These are phyloP conservation scores for Andrena cerasifolii DNA, from an alignment of 1,140 invertebrate species.

Conservation along the genomic window DNA sequence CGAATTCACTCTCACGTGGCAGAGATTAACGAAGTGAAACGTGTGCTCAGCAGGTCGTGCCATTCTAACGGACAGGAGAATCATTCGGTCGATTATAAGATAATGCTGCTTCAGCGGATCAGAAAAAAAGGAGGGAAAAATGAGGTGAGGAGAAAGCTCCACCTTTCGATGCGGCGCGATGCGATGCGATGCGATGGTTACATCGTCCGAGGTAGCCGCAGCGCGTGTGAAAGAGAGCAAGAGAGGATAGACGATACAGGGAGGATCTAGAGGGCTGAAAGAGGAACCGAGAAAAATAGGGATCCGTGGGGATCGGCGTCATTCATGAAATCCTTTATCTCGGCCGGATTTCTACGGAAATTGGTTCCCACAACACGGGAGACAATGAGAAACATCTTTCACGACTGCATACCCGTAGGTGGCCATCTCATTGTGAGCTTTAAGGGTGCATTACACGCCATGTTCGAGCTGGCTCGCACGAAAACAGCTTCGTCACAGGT, in stretches of 20 bases:
- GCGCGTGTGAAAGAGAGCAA: constrained; percentile 40
- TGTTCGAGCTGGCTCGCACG: constrained; percentile 43
- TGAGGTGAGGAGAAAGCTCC: constrained; percentile 35
- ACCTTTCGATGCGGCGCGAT: constrained; percentile 45
- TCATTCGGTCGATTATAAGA: constrained; percentile 68
- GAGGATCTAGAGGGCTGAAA: constrained; percentile 15
- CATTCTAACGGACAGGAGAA: constrained; percentile 63
- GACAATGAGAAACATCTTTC: constrained; percentile 64
- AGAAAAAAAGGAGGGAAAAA: constrained; percentile 42
- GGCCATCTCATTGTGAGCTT: constrained; percentile 59
- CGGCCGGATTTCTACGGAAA: constrained; percentile 54
- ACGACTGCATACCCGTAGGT: constrained; percentile 58
- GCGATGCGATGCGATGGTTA: constrained; percentile 47
- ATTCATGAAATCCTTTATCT: constrained; percentile 73
- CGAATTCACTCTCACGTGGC: constrained; percentile 56
- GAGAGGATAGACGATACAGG: constrained; percentile 7
- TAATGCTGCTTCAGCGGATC: constrained; percentile 55
- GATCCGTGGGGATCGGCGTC: constrained; percentile 51
- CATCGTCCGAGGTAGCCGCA: constrained; percentile 41
- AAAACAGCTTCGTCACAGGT: constrained; percentile 58
- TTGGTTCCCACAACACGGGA: constrained; percentile 69
- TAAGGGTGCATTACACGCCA: constrained; percentile 59
- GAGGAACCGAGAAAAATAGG: constrained; percentile 47
- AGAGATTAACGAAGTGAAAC: constrained; percentile 64
- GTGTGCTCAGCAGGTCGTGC: constrained; percentile 61